These are phyloP conservation scores for Dendrophyllia cribrosa DNA, from an alignment of 64 coral and sea anemone species.

Conservation along the genomic window DNA sequence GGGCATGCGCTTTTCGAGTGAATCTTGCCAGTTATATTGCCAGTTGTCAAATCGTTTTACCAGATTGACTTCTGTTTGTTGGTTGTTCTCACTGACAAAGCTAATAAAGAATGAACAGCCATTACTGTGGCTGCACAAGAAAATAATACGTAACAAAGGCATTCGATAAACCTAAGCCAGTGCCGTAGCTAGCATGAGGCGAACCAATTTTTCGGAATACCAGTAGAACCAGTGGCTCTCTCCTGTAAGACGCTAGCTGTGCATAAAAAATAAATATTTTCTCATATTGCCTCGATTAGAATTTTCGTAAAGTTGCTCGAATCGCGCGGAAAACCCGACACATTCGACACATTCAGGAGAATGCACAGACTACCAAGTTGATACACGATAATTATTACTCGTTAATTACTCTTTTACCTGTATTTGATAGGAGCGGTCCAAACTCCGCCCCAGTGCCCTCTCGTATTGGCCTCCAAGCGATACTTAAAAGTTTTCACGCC, in stretches of 20 bases:
- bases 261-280: too few species aligned
- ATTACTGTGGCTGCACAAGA: too few species aligned
- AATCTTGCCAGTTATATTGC: slow-evolving; percentile 40
- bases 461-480: slow-evolving; percentile 52
- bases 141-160: too few species aligned
- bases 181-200: too few species aligned
- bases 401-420: neutral
- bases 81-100: slow-evolving; percentile 39
- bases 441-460: slow-evolving; percentile 71
- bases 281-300: too few species aligned
- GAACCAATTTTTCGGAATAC: too few species aligned
- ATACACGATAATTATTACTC: neutral
- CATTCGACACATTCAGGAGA: too few species aligned
- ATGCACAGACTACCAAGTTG: slow-evolving; percentile 16
- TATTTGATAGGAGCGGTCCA: slow-evolving; percentile 63
- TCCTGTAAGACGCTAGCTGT: too few species aligned
- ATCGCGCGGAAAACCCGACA: too few species aligned
- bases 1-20: slow-evolving; percentile 65
- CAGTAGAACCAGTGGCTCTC: too few species aligned
- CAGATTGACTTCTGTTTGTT: slow-evolving; percentile 64
- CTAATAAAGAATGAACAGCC: neutral
- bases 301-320: too few species aligned
- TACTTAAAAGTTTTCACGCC: slow-evolving; percentile 56
- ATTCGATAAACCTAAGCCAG: too few species aligned
- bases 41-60: slow-evolving; percentile 52